Base-by-base conservation (phyloP, 2,113 vertebrate genomes). In the Etheostoma cragini region DNA sequence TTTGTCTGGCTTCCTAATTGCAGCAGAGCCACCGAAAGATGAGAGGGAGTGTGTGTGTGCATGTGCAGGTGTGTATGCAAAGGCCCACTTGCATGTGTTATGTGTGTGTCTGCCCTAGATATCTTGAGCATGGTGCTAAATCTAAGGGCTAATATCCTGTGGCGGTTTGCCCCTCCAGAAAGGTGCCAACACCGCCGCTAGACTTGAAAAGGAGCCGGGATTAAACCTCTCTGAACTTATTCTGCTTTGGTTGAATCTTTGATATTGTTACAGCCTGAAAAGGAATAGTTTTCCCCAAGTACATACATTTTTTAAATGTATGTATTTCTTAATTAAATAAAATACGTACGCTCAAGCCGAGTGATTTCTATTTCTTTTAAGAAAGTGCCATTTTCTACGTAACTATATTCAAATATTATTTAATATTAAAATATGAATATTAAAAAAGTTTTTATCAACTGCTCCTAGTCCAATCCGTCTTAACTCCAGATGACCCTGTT, bases 131-230 rank as follows among this genome's bases (percentile, higher is more conserved):
- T 84, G 91, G 86, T 87, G 81, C 82, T 88, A 79, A 86, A 85
- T 81, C 72, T 68, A 62, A 85, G 87, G 81, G 84, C 83, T 88
- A 76, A 85, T 86, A 76, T 81, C 84, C 88, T 81, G 85, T 68
- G 81, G 88, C 83, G 89, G 75, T 82, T 78, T 33, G 80, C 45
- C 78, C 80, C 70, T 76, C 38, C 85, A 81, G 79, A 76, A 76
- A 90, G 85, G 84, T 80, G 85, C 83, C 83, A 71, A 56, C 72
- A 60, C 83, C 80, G 82, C 70, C 54, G 75, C 72, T 57, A 24
- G 63, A 85, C 87, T 86, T 87, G 83, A 94, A 93, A 92, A 88
- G 87, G 69, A 91, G 89, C 85, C 46, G 86, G 87, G 83, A 87
- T 87, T 84, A 85, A 87, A 83, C 33, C 82, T 52, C 87, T 88